These are phyloP conservation scores for Metellina segmentata DNA, from an alignment of 2,888 invertebrate genomes.

Conservation along the genomic window DNA sequence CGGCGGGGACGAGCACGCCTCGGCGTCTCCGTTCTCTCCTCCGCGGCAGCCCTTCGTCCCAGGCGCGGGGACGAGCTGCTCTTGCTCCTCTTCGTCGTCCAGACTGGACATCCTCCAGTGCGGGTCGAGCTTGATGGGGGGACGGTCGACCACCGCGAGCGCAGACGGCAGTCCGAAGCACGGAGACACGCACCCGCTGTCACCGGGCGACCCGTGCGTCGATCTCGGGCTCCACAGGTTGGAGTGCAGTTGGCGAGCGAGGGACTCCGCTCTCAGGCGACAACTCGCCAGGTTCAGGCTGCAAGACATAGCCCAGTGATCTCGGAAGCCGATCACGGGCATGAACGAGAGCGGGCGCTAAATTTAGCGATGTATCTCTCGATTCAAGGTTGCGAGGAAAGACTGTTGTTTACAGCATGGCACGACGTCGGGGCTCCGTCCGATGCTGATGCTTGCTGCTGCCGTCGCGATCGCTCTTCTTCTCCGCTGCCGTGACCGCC, in stretches of 20 bases:
- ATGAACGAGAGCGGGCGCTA: conserved; percentile 36
- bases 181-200: conserved; percentile 64
- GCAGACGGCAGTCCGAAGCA: conserved; percentile 65
- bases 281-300: conserved; percentile 84
- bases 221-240: conserved; percentile 87
- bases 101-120: conserved; percentile 65
- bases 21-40: conserved; percentile 18
- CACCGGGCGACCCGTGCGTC: conserved; percentile 59
- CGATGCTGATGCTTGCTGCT: neutral
- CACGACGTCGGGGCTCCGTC: neutral
- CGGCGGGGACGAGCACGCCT: conserved; percentile 20
- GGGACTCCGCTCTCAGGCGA: conserved; percentile 89
- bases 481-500: conserved; percentile 66
- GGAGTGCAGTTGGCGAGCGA: conserved; percentile 89
- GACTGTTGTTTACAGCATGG: neutral
- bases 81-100: conserved; percentile 65
- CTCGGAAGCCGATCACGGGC: conserved; percentile 57
- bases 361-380: conserved; percentile 36
- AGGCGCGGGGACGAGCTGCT: conserved; percentile 16
- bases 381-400: conserved; percentile 47
- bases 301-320: conserved; percentile 69
- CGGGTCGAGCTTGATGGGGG: conserved; percentile 34
- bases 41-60: neutral
- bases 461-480: conserved; percentile 14
- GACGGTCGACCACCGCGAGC: conserved; percentile 46